Base-by-base conservation (phyloP, 2,888 invertebrate genomes). In the Brachyopa scutellaris region DNA sequence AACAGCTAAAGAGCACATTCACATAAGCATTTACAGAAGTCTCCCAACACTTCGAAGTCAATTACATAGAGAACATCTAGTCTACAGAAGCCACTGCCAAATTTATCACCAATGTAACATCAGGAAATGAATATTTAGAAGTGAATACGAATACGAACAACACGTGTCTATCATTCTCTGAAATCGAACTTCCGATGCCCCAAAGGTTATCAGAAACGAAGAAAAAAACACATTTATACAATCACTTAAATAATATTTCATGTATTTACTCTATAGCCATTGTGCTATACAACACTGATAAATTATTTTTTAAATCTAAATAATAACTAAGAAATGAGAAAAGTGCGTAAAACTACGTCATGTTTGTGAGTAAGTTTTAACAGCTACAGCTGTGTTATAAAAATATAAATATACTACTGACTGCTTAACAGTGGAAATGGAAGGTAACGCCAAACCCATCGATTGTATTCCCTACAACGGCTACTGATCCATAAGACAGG, bases 401-500 rank as follows among this genome's bases (percentile, higher is more conserved):
- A 80, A 80, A 69, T 80, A 80, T 59, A 80, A 80, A 80, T 69
- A 69, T 45, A 15, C 69, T 80, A 76, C 40, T n/a, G 15, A 13
- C 64, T 62, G 53, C 4, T 21, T 3, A 17, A 26, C 6, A 5
- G 8, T 15, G 47, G 45, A 26, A 51, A 45, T 29, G 62, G 33
- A 70, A 45, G 26, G 15, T 13, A 19, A 21, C 11, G 21, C 45
- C 19, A 36, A 19, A 15, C 15, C 9, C 11, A 33, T 9, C 15
- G 29, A 47, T 13, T 15, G 13, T 19, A 13, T 9, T 4, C 15
- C 15, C 2, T 19, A 38, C 7, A n/a, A 26, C 33, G 13, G 29
- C 73, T 88, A 88, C 72, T 89, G 89, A 57, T 89, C 89, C 89
- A 89, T 89, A 17, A 88, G 87, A 57, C 87, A 89, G 7, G 85